Evolutionary conservation across 1,140 invertebrate species (phyloP).

Genomic region (Oryctes rhinoceros): DNA sequence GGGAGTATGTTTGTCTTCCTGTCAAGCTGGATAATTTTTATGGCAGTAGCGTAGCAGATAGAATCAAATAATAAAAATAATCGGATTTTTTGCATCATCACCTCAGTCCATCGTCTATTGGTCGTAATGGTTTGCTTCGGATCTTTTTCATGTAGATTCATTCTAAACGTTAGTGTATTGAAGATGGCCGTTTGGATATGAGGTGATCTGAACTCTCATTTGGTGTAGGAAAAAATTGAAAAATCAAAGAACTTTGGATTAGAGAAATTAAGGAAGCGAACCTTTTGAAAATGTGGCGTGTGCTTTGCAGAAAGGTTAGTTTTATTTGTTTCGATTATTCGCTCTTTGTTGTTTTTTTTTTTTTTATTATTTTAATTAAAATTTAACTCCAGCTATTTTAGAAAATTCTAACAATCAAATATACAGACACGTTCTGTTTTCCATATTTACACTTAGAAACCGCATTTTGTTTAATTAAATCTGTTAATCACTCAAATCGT

Average conservation of each 20-base stretch:
- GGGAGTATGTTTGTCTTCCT: constrained; percentile 27
- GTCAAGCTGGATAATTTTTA: constrained; percentile 30
- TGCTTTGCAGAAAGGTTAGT: background rate
- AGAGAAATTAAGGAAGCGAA: no score
- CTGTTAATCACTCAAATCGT: background rate
- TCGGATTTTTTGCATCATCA: constrained; percentile 21
- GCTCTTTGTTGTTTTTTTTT: background rate
- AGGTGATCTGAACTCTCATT: background rate
- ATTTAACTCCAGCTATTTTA: no score
- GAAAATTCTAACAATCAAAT: no score
- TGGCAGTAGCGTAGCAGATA: constrained; percentile 1
- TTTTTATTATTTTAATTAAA: background rate
- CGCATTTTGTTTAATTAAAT: background rate
- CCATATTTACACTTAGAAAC: background rate
- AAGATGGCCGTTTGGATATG: background rate
- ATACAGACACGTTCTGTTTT: no score
- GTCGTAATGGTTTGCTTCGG: constrained; percentile 3
- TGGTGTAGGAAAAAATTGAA: no score
- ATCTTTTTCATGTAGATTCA: background rate
- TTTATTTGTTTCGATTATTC: background rate
- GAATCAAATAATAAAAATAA: constrained; percentile 21
- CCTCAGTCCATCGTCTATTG: background rate
- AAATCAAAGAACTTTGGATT: no score
- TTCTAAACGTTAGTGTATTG: background rate
- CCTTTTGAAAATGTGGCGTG: no score